Conservation (phyloP, 2,888 invertebrate genomes). For the Callyntrura guangdongensis region DNA sequence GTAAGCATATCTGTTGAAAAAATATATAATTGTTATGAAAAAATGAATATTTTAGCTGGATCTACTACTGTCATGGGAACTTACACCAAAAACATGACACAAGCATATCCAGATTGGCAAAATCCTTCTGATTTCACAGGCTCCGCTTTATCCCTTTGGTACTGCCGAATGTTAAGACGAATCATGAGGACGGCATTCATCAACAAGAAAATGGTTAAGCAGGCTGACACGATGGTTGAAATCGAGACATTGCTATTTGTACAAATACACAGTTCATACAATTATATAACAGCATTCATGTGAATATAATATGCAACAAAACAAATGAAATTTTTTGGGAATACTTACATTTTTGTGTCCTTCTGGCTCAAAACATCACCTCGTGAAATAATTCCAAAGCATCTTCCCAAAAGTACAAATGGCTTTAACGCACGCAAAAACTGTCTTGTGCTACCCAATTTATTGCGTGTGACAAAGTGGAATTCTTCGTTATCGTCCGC, state of each 20-base stretch:
- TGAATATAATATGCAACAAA: too few species aligned
- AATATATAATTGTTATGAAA: neutral
- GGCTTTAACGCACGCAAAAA: neutral
- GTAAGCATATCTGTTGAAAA: neutral
- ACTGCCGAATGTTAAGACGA: neutral
- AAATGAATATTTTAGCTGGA: neutral
- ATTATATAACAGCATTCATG: too few species aligned
- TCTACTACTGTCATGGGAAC: too few species aligned
- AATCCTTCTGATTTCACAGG: neutral
- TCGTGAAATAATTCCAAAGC: neutral
- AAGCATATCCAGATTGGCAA: slow-evolving; percentile 1
- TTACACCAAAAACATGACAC: neutral
- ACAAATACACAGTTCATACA: too few species aligned
- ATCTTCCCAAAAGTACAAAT: neutral
- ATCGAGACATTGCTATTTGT: neutral
- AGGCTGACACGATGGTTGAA: neutral
- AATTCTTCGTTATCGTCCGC: neutral
- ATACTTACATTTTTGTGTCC: too few species aligned
- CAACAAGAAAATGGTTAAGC: neutral
- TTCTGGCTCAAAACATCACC: neutral
- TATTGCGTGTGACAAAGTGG: neutral
- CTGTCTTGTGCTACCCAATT: neutral
- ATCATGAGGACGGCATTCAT: neutral
- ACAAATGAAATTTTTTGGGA: too few species aligned
- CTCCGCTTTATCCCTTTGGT: neutral